Base-by-base conservation (phyloP, 2,113 vertebrate genomes). In the Seriola rivoliana region DNA sequence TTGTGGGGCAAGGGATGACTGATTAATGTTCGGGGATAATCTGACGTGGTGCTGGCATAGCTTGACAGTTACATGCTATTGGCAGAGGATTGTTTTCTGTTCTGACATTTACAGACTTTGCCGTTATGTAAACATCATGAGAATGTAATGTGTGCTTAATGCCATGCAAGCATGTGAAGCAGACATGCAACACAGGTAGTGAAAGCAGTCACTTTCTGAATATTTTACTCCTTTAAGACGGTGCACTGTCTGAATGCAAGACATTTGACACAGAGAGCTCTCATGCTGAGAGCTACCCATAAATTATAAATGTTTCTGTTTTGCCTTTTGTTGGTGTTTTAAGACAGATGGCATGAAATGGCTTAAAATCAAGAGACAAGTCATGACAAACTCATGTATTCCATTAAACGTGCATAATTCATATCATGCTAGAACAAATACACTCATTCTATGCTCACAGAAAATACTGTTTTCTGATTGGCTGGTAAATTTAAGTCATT, bases 251-350 rank as follows among this genome's bases (percentile, higher is more conserved):
- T 63, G 13, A 23, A 63, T 54, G 23, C 19, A 62, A n/a, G 55
- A 63, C 3, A 42, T 67, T 80, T 50, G 5, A 86, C 74, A 74
- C 7, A 52, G 9, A 62, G 66, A 44, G 60, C 55, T 75, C n/a
- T 82, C 67, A 55, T 71, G 55, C 78, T 79, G 59, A 73, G n/a
- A 81, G 55, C 25, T 36, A 29, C 34, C 48, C 58, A 85, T 85
- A 32, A 72, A 78, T 82, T 62, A 78, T 75, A 11, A 25, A 80
- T 83, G 36, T 29, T 38, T 73, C 16, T 50, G 11, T 72, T 81
- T 85, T 79, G 67, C 32, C 42, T 60, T 72, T 84, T 85, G 73
- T 83, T 73, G 10, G 23, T 72, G 14, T 69, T 84, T 71, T 71
- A 55, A 84, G 54, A 42, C 50, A 71, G 75, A 69, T 69, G 12